phyloP scores from a whole-genome alignment of 1,140 invertebrate genomes.

The Wiebesia pumilae region DNA sequence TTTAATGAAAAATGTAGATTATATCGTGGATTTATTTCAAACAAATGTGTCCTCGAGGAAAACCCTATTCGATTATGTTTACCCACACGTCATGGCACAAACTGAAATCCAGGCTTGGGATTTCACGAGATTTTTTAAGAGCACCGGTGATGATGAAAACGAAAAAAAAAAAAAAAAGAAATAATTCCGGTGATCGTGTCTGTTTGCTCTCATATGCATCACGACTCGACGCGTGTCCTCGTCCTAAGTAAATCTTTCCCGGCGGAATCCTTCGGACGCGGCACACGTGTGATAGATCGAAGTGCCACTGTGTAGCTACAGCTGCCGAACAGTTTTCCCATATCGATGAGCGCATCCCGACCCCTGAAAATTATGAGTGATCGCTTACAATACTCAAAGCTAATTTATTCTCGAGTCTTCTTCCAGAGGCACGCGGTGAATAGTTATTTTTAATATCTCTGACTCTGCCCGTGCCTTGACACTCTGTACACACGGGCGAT shows the following conservation, averaged over 20 bases:
- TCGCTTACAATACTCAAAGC: conserved; percentile 6
- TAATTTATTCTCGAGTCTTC: conserved; percentile 5
- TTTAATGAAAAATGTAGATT: not conserved
- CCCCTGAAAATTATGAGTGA: not conserved
- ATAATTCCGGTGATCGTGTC: conserved; percentile 36
- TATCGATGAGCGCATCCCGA: not conserved
- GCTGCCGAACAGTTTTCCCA: not conserved
- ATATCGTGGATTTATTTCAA: not conserved
- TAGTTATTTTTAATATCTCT: not conserved
- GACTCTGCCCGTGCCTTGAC: not conserved
- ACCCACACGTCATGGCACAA: not conserved
- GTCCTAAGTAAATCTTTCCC: conserved; percentile 46
- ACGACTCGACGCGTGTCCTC: conserved; percentile 31
- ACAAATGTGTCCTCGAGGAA: not conserved
- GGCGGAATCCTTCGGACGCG: not conserved
- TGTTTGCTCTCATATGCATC: conserved; percentile 46
- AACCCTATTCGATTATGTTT: not conserved
- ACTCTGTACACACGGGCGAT: no score
- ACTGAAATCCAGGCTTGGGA: not conserved
- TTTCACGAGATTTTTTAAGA: not conserved
- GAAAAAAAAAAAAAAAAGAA: not conserved
- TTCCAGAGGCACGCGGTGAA: not conserved
- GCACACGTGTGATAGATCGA: not conserved
- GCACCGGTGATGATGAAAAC: not conserved
- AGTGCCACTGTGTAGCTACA: conserved; percentile 16